Conservation (phyloP, 2,888 invertebrate species). For the Drosophila tanythrix region DNA sequence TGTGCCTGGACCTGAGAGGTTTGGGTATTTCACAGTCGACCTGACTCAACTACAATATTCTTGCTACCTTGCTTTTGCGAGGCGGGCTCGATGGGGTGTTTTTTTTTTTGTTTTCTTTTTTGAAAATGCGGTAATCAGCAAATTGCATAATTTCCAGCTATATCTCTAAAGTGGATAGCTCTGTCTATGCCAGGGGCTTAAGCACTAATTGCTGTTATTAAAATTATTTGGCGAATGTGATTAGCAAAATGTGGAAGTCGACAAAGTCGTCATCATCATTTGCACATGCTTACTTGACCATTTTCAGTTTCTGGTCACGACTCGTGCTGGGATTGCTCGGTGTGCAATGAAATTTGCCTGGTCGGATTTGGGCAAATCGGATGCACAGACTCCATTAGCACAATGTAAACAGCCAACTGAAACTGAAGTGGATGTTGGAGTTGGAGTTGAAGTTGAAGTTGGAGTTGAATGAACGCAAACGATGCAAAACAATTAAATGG, state of each 20-base stretch:
- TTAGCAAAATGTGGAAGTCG: conserved; percentile 31
- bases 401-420: conserved; percentile 8
- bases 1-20: not conserved
- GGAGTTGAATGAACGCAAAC: conserved; percentile 54
- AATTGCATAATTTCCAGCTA: conserved; percentile 29
- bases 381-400: conserved; percentile 31
- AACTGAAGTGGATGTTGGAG: conserved; percentile 9
- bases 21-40: conserved; percentile 1
- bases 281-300: conserved; percentile 15
- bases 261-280: conserved; percentile 20
- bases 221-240: conserved; percentile 56
- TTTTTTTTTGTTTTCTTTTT: not conserved
- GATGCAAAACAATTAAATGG: conserved; percentile 42
- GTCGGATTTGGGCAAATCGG: conserved; percentile 38
- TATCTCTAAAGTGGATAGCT: not conserved
- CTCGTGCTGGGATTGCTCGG: not conserved
- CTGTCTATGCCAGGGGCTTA: conserved; percentile 25
- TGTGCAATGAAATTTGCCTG: conserved; percentile 5
- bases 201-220: conserved; percentile 60
- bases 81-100: not conserved
- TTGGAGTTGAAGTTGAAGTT: conserved; percentile 14
- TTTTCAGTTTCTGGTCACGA: conserved; percentile 12
- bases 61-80: not conserved
- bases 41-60: conserved; percentile 1
- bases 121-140: conserved; percentile 37